These are phyloP conservation scores for Lycia hirtaria DNA, from an alignment of 2,888 invertebrate species.

Conservation along the genomic window DNA sequence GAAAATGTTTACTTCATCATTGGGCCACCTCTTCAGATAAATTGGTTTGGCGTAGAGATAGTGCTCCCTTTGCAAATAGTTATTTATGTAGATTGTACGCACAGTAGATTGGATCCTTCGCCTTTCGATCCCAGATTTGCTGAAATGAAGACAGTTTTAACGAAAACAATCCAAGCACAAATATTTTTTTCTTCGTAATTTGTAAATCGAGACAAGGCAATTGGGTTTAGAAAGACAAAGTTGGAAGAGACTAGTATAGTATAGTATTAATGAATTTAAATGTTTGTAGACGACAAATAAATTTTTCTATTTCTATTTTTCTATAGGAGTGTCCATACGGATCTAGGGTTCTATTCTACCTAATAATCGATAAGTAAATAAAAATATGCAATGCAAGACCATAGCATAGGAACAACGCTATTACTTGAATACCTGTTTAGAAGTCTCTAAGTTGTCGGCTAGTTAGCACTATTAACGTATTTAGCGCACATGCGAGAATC, in stretches of 20 bases:
- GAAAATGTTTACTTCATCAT: not conserved
- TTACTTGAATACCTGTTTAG: conserved; percentile 23
- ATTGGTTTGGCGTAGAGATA: not conserved
- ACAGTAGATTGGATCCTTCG: conserved; percentile 12
- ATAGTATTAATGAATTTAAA: no score
- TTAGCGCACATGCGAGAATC: conserved; percentile 33
- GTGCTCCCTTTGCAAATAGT: conserved; percentile 20
- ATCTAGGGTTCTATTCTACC: no score
- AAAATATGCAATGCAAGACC: not conserved
- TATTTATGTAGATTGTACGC: conserved; percentile 17
- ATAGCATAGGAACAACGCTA: conserved; percentile 9
- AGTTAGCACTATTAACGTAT: conserved; percentile 27
- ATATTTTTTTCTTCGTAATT: not conserved
- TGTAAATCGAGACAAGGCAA: no score
- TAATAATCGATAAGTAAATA: no score
- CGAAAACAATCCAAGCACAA: not conserved
- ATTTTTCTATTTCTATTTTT: no score
- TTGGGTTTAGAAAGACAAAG: no score
- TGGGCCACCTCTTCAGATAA: not conserved
- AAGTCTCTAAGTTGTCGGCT: conserved; percentile 23
- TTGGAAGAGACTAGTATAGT: no score
- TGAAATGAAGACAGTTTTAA: not conserved
- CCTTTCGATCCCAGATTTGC: conserved; percentile 8
- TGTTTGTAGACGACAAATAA: no score
- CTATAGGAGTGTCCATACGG: no score